Evolutionary conservation across 2,797 vertebrate species (phyloP).

Genomic region (Malacoctenus gilli): DNA sequence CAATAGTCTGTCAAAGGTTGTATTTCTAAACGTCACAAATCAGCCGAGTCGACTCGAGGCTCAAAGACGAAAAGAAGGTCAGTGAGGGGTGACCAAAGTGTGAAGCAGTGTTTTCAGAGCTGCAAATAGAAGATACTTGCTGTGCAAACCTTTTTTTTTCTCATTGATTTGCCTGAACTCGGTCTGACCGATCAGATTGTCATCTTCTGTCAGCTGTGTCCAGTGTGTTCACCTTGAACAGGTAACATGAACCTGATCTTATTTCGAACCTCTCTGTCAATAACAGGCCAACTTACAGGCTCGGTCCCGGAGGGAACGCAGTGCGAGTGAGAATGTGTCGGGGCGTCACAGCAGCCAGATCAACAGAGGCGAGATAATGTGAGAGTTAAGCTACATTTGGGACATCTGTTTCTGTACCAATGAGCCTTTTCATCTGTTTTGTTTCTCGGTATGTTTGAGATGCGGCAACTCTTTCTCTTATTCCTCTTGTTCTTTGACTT

Average conservation of each 20-base stretch:
- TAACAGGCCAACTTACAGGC: slow-evolving; percentile 80
- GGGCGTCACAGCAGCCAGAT: slow-evolving; percentile 85
- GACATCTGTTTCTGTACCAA: background rate
- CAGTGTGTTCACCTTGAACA: background rate
- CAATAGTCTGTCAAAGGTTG: no score
- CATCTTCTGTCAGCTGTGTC: background rate
- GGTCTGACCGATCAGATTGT: background rate
- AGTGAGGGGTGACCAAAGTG: no score
- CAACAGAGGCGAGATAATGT: slow-evolving; percentile 85
- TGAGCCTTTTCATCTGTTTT: no score
- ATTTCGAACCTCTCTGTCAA: slow-evolving; percentile 6
- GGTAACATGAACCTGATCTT: slow-evolving; percentile 1
- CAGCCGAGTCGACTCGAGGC: no score
- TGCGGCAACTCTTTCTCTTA: no score
- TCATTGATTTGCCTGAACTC: background rate
- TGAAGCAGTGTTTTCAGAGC: no score
- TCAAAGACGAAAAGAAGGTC: no score
- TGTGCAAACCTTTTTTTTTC: no score
- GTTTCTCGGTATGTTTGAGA: no score
- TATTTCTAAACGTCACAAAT: no score
- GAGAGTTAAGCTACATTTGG: slow-evolving; percentile 50
- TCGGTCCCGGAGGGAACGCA: slow-evolving; percentile 88
- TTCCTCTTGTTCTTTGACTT: no score
- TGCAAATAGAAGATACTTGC: no score
- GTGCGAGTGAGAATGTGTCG: slow-evolving; percentile 86